Percentiles rank a stretch among this genome's conserved stretches.
Evolutionary conservation across 2,888 invertebrate species (phyloP).

Genomic region (Metopia argyrocephala): DNA sequence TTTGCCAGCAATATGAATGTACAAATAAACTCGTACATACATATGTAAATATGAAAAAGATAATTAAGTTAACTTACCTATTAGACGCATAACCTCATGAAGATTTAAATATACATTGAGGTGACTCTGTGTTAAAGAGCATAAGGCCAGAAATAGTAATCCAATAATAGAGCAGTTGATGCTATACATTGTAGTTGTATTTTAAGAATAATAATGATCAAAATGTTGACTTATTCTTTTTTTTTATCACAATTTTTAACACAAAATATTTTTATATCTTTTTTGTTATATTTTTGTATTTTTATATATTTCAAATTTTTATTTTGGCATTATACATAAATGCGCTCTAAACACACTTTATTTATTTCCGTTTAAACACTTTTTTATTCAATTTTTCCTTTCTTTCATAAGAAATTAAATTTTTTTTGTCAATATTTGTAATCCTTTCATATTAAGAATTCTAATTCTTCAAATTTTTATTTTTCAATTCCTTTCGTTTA

Average conservation of each 20-base stretch:
- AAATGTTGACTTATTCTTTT: no score
- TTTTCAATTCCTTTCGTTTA: neutral
- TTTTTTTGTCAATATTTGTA: conserved; percentile 15
- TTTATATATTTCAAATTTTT: no score
- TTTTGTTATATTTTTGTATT: no score
- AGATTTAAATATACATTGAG: conserved; percentile 76
- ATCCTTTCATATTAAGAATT: neutral
- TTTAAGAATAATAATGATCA: conserved; percentile 4
- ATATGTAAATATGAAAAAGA: neutral
- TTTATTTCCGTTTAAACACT: conserved; percentile 2
- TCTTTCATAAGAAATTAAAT: conserved; percentile 43
- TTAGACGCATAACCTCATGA: conserved; percentile 76
- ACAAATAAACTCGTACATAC: neutral
- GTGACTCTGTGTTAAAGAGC: conserved; percentile 72
- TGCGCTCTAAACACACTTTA: neutral
- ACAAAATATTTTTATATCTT: no score
- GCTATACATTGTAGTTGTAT: conserved; percentile 36
- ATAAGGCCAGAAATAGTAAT: conserved; percentile 72
- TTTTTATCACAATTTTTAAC: no score
- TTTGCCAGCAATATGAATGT: neutral
- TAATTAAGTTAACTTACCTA: conserved; percentile 70
- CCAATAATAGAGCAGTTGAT: conserved; percentile 71
- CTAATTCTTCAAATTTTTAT: neutral
- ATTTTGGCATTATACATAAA: no score
- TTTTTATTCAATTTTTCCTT: conserved; percentile 10